Conservation (phyloP, 1,140 invertebrate genomes). For the Holotrichia oblita region DNA sequence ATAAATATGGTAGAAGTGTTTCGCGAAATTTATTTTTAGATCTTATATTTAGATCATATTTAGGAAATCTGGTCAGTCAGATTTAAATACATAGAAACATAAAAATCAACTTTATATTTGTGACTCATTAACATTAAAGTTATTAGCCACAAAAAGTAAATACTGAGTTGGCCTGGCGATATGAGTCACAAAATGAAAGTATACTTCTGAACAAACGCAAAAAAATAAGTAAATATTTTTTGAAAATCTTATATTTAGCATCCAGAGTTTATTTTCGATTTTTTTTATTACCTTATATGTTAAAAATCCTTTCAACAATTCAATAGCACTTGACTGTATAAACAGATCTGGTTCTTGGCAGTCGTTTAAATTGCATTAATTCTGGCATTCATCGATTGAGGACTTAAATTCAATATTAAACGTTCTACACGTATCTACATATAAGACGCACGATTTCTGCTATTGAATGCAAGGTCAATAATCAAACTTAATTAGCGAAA, state of each 20-base stretch:
- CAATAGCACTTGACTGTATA: no score
- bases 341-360: no score
- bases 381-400: no score
- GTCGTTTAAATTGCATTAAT: no score
- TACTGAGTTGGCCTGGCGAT: neutral
- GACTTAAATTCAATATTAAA: neutral
- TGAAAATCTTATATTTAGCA: neutral
- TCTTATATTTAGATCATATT: neutral
- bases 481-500: conserved; percentile 21
- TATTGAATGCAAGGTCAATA: neutral
- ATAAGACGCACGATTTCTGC: neutral
- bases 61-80: neutral
- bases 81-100: neutral
- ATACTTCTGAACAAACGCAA: neutral
- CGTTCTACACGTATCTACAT: neutral
- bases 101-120: conserved; percentile 8
- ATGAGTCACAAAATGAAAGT: neutral
- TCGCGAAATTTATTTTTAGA: neutral
- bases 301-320: no score
- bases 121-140: conserved; percentile 9
- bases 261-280: neutral
- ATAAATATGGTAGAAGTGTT: neutral
- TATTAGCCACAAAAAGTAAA: neutral
- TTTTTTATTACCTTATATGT: neutral
- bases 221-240: conserved; percentile 10